Base-by-base conservation (phyloP, 2,888 invertebrate species). In the Anoplius nigerrimus region DNA sequence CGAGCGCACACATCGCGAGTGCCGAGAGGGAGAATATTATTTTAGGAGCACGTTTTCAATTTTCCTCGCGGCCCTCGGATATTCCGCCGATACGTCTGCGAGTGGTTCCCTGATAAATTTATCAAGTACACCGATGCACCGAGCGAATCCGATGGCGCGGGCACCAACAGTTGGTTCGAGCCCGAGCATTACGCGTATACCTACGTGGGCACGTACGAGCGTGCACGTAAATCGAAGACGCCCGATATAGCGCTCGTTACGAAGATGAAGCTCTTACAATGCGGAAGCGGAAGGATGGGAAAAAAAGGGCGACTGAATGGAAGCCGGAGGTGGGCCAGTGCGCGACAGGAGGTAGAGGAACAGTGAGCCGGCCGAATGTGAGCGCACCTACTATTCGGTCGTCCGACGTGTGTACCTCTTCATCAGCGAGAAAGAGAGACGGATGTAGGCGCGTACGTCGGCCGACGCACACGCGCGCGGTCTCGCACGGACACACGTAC, bases 221-320 rank as follows among this genome's bases (percentile, higher is more conserved):
- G n/a, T n/a, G n/a, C 16, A 27, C 52, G 64, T 62, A 70, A 24
- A 62, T 67, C 58, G 67, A 60, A 65, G 64, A 20, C 18, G 59
- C 55, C 54, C 62, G 18, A 18, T 20, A 62, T 51, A 45, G 42
- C 18, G 54, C 59, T 45, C 27, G 21, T 66, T 55, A 46, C 62
- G 45, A 62, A 56, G 69, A 65, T 55, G 64, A 63, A 72, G 57
- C 52, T 60, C 45, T 63, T 42, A 43, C 56, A 48, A 66, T 57
- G 61, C 51, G 52, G 22, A 15, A 18, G 21, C 3, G 8, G 20
- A 21, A 52, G 2, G 21, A 11, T 18, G 52, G 21, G 15, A 21
- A 52, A 52, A 20, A 48, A n/a, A 16, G 16, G 48, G 22, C 21
- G 3, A 21, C 13, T 18, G 48, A 60, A 60, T 60, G 53, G 48